Conservation (phyloP, 2,888 invertebrate genomes). For the Ephialtes manifestator region DNA sequence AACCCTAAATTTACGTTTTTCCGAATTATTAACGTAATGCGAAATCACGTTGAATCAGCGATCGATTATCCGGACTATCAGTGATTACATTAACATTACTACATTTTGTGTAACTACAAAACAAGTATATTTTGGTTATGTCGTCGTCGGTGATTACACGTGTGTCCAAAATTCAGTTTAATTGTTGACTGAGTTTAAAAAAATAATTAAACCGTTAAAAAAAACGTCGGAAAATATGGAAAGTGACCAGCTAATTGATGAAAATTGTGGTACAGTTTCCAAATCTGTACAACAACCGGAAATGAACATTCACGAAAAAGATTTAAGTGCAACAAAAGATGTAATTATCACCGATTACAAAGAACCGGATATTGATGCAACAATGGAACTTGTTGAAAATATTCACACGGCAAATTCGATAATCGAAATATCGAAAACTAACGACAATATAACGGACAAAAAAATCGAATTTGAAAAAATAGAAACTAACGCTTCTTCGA, state of each 20-base stretch:
- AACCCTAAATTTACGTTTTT: background rate
- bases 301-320: background rate
- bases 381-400: background rate
- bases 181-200: background rate
- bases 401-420: background rate
- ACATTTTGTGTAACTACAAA: too few species aligned
- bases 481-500: background rate
- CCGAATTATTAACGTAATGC: background rate
- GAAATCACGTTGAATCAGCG: background rate
- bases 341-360: background rate
- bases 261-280: background rate
- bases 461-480: background rate
- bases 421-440: background rate
- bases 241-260: background rate
- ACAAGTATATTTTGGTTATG: background rate
- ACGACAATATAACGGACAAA: background rate
- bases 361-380: background rate
- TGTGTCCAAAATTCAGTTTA: background rate
- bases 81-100: too few species aligned
- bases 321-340: background rate
- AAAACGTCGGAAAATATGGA: slow-evolving; percentile 1
- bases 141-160: background rate
- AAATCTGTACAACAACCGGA: background rate
- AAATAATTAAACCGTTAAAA: background rate
- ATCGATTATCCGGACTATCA: background rate